Evolutionary conservation across 2,888 invertebrate species (phyloP), one percentile per base, ranked within the genome.

Genomic region (Elysia crispata): DNA sequence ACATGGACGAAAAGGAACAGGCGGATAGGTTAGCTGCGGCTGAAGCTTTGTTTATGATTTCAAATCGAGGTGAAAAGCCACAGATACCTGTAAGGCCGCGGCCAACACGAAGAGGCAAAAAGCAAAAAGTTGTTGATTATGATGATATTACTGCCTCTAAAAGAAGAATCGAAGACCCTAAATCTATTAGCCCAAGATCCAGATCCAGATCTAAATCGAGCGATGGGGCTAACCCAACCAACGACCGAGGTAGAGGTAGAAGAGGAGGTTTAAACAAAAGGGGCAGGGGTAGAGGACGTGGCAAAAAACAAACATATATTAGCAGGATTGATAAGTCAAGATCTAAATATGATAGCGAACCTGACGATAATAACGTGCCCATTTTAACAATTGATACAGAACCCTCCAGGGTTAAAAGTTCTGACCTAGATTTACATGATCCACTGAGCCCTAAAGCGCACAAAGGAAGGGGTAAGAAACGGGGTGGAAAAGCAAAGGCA

Each of bases 1-100:
- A 73, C 79, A 83, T 83, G 83, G 83, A 83, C 83, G 81, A 79
- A 70, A 77, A 83, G 50, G 83, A 83, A 54, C 69, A 79, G 31
- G 81, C 79, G 25, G 83, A 83, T 62, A 76, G 83, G 33, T 69
- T 83, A 69, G 83, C 83, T 25, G 83, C 83, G 1, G 83, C 83
- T 0, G 83, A 83, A 31, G 83, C 83, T 8, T 77, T 79, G 30
- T 79, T 75, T 31, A 75, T 79, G 79, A 79, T 83, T 11, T 83
- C 83, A 1, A 79, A 81, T 25, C 81, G 81, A 54, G 80, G 76
- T 41, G 66, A 70, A 41, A 75, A 80, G 64, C 31, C 69, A 13
- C 33, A 49, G 15, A 23, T 70, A 41, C 41, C 41, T 41, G 41
- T 41, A 30, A 31, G n/a, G 15, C 49, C 28, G 25, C 33, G 50